Evolutionary conservation across 1,140 invertebrate genomes (phyloP).

Genomic region (Aphaenogaster rudis): DNA sequence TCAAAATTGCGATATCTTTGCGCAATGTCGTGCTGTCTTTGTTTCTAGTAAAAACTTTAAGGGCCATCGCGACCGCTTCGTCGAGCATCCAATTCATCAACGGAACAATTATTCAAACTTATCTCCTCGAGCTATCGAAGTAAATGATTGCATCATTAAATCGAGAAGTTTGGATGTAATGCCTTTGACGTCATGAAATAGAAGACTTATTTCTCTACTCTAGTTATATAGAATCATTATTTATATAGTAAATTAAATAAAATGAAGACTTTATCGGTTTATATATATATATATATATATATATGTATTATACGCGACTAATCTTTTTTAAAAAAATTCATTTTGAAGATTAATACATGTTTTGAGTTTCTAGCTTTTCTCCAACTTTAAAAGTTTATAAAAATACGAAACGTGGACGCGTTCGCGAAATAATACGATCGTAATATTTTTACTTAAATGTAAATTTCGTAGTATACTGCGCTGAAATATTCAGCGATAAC

Average conservation of each 20-base stretch:
- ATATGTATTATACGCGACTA: not conserved
- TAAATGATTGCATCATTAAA: conserved; percentile 33
- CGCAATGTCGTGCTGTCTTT: not conserved
- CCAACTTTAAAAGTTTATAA: not conserved
- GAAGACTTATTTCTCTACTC: conserved; percentile 10
- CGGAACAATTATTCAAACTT: conserved; percentile 43
- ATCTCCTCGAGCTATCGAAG: not conserved
- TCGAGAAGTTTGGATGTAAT: conserved; percentile 27
- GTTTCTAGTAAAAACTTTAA: not conserved
- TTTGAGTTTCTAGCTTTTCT: not conserved
- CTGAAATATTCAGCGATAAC: conserved; percentile 38
- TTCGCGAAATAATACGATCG: not conserved
- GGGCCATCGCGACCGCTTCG: not conserved
- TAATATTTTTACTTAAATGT: conserved; percentile 1
- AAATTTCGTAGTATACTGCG: not conserved
- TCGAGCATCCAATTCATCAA: conserved; percentile 1
- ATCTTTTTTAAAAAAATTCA: not conserved
- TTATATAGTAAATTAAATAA: not conserved
- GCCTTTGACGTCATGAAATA: not conserved
- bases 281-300: not conserved
- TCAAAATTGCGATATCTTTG: not conserved
- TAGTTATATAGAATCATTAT: not conserved
- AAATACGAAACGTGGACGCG: not conserved
- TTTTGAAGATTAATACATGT: not conserved
- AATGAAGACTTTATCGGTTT: not conserved